Evolutionary conservation across 2,888 invertebrate species (phyloP).

Genomic region (Platycheirus rosarum): DNA sequence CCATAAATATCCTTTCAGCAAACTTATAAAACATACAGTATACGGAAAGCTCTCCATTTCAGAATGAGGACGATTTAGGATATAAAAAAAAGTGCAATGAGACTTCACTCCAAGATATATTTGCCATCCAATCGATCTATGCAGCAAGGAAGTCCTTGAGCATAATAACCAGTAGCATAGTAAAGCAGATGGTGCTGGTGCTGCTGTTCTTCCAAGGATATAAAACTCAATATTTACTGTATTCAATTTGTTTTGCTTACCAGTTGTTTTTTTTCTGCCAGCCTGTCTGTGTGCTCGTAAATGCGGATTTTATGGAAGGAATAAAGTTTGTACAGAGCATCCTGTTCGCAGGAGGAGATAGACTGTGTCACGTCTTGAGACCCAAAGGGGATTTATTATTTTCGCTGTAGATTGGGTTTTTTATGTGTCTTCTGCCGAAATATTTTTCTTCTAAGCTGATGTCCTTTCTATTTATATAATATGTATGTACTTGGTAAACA

Average conservation of each 20-base stretch:
- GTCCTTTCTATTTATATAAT: slow-evolving; percentile 14
- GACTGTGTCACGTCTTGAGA: slow-evolving; percentile 71
- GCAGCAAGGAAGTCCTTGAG: slow-evolving; percentile 46
- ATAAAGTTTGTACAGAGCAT: slow-evolving; percentile 54
- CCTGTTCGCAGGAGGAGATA: slow-evolving; percentile 24
- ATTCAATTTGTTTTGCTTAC: slow-evolving; percentile 69
- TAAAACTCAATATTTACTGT: slow-evolving; percentile 69
- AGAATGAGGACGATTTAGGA: slow-evolving; percentile 33
- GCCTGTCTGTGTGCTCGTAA: slow-evolving; percentile 44
- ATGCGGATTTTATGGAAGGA: slow-evolving; percentile 57
- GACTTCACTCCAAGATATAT: slow-evolving; percentile 58
- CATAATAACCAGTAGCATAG: slow-evolving; percentile 62
- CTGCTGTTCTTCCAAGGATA: slow-evolving; percentile 44
- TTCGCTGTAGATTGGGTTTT: slow-evolving; percentile 49
- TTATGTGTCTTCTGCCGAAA: slow-evolving; percentile 4
- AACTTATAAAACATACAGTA: background rate
- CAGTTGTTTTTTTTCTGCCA: slow-evolving; percentile 7
- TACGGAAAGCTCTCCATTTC: slow-evolving; percentile 8
- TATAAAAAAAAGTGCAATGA: slow-evolving; percentile 54
- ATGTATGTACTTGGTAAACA: slow-evolving; percentile 30
- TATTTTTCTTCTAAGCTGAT: slow-evolving; percentile 23
- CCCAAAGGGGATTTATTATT: slow-evolving; percentile 70
- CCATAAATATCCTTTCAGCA: slow-evolving; percentile 2
- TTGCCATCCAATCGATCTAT: slow-evolving; percentile 66
- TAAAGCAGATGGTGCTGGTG: slow-evolving; percentile 56